Evolutionary conservation across 1,140 invertebrate genomes (phyloP).

Genomic region (Maconellicoccus hirsutus): DNA sequence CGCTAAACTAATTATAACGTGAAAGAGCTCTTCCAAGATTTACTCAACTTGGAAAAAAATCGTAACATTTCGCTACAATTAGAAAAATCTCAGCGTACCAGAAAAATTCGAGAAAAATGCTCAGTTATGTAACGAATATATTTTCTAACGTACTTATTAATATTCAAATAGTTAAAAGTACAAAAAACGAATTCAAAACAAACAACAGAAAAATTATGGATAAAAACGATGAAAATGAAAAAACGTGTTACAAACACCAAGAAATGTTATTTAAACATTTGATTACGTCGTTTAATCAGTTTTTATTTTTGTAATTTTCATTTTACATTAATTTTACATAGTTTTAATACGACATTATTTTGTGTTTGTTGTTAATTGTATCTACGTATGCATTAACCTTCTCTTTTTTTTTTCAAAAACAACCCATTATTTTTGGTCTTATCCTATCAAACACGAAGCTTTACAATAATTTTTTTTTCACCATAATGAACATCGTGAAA

Average conservation of each 20-base stretch:
- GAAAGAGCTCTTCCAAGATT: constrained; percentile 81
- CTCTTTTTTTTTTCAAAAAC: background rate
- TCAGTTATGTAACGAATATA: constrained; percentile 40
- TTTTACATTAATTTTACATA: constrained; percentile 4
- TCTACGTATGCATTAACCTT: background rate
- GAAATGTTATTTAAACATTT: background rate
- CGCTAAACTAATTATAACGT: constrained; percentile 99
- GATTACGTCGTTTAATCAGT: background rate
- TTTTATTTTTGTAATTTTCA: constrained; percentile 1
- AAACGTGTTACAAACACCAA: constrained; percentile 10
- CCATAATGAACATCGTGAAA: no score
- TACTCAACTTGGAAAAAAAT: constrained; percentile 92
- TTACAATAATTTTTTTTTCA: no score
- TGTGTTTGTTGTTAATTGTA: background rate
- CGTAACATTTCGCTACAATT: constrained; percentile 88
- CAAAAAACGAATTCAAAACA: background rate
- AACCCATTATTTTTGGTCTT: background rate
- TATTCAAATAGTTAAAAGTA: background rate
- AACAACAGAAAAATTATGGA: background rate
- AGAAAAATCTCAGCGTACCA: constrained; percentile 53
- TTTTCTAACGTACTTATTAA: background rate
- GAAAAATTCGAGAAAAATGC: constrained; percentile 54
- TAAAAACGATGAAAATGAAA: background rate
- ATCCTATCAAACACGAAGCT: background rate
- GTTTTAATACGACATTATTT: background rate